These are phyloP conservation scores for Brachyptera putata DNA, from an alignment of 2,888 invertebrate genomes.

Conservation along the genomic window DNA sequence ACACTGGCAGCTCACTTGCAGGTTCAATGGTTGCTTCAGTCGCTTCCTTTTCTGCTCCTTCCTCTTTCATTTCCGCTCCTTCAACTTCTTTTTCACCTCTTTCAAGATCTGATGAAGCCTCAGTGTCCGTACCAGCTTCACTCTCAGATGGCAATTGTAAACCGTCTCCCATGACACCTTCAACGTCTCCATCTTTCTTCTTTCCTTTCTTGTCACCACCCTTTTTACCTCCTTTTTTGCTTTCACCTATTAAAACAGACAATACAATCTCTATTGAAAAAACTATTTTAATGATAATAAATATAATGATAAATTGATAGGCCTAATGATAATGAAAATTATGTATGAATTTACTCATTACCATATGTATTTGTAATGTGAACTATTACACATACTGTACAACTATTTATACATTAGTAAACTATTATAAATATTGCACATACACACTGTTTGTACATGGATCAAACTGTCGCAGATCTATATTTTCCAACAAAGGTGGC, in stretches of 20 bases:
- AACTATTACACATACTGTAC: no score
- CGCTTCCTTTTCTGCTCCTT: conserved; percentile 40
- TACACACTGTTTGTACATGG: no score
- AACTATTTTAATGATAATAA: no score
- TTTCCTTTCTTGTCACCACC: conserved; percentile 41
- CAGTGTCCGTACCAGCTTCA: conserved; percentile 35
- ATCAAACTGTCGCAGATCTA: no score
- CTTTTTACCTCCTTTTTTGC: conserved; percentile 39
- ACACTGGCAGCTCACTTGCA: conserved; percentile 23
- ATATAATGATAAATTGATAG: no score
- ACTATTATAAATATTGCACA: no score
- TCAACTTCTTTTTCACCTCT: conserved; percentile 34
- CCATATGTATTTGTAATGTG: no score
- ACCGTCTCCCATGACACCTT: conserved; percentile 37
- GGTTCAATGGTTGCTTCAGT: conserved; percentile 39
- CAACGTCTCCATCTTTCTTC: background rate
- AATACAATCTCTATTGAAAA: conserved; percentile 27
- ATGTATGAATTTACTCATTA: no score
- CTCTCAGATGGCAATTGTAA: conserved; percentile 40
- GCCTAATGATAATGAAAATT: no score
- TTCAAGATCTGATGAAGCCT: background rate
- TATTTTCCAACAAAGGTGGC: no score
- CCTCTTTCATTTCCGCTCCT: conserved; percentile 35
- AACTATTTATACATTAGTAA: no score
- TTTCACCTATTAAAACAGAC: conserved; percentile 23